Evolutionary conservation across 2,113 vertebrate genomes (phyloP), one percentile per base, ranked within the genome.

Genomic region (Ancistrus triradiatus): DNA sequence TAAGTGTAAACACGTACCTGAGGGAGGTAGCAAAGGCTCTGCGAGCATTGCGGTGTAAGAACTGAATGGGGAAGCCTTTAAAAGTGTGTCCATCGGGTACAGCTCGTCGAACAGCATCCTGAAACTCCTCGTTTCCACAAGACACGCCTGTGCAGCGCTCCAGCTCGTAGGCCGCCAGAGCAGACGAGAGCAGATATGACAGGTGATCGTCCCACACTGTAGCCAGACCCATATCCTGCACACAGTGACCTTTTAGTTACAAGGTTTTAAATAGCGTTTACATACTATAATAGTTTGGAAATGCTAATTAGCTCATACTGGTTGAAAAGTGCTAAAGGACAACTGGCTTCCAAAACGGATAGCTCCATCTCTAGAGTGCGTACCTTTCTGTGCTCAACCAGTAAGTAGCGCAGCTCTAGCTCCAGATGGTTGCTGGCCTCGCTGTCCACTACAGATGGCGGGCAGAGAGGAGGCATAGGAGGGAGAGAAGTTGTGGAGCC

Each of bases 81-180:
- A 98, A 99, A 3, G 95, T 99, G 78, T 98, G 96, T 25, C 96
- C 95, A 2, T 95, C 93, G 0, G 95, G 95, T 2, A 99, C 94
- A 0, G 91, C 93, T 76, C 94, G 90, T 76, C 92, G 87, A 40
- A 98, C 86, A 0, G 94, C 92, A 49, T 99, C 96, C 66, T 99
- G 95, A 79, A 99, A 99, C 77, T 99, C 96, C 68, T 97, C 95
- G 19, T 96, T 98, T 64, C 94, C 96, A 18, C 91, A 90, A 53
- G 92, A 93, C 66, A 97, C 77, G 9, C 95, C 84, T 0, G 89
- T 90, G 11, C 89, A 88, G 46, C 95, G 91, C 72, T 99, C 96
- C 0, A 92, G 90, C 81, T 99, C 96, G 31, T 98, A 99, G 24
- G 93, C 92, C 11, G 90, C 88, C 78, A 99, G 75, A 0, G 96